Base-by-base conservation (phyloP, 2,797 vertebrate genomes). In the Anas acuta region DNA sequence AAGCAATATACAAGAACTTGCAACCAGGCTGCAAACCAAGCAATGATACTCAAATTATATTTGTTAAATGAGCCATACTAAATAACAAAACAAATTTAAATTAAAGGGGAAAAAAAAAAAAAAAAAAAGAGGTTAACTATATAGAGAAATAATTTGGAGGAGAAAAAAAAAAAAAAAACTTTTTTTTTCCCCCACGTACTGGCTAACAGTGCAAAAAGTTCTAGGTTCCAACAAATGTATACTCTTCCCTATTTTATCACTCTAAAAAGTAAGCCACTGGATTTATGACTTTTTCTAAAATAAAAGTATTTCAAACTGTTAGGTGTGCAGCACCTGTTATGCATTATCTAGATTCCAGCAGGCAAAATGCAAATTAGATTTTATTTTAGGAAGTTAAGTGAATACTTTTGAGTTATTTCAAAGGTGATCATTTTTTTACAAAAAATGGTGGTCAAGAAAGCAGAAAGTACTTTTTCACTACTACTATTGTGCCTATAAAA, bases 1-100 rank as follows among this genome's bases (percentile, higher is more conserved):
- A 91, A 84, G 65, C 77, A 87, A 91, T 93, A 93, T 56, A 95
- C 71, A 95, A 71, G n/a, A 93, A 93, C 53, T 90, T 90, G 80
- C 79, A 96, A 94, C 39, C 62, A 75, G 93, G 70, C 83, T 90
- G 92, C 79, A 85, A 94, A 87, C 26, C 2, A 95, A 90, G 87
- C 54, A 87, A 58, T 78, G 88, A 70, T 7, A 35, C 8, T 73
- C 51, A 81, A 89, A 84, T 37, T 89, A 71, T 18, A 45, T 57
- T 78, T 90, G 60, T 49, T 51, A 90, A 94, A 88, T 79, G 19
- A 91, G 39, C 32, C 0, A 1, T 69, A 65, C 32, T 90, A 91
- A 91, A 80, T 53, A 93, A 51, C 15, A 84, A 88, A 84, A 91
- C n/a, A 45, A 60, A 64, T 19, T 25, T 19, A 26, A 54, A 39